Base-by-base conservation (phyloP, 1,140 invertebrate genomes). In the Epicauta chinensis region DNA sequence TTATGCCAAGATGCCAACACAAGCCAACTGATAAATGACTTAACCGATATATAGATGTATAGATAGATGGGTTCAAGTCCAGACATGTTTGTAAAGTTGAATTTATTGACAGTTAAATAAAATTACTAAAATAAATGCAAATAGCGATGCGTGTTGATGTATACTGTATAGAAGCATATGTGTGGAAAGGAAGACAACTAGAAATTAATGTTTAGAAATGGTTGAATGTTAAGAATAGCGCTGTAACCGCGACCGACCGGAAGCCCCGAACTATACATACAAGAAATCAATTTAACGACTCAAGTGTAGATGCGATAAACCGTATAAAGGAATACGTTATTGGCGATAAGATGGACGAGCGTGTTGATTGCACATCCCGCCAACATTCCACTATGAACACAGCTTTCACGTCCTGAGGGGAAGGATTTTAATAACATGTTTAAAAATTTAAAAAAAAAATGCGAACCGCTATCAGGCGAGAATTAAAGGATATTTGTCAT, bases 241-340 rank as follows among this genome's bases (percentile, higher is more conserved):
- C 41, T 44, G 49, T 39, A 23, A 23, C 23, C 23, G 23, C 23
- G 23, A 23, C 23, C 4, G 7, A 23, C 23, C n/a, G n/a, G n/a
- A n/a, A 23, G 7, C 41, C 35, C 31, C 37, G 12, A 51, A 45
- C 49, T 41, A 34, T 30, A 53, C 45, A 30, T 54, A 64, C 60
- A 61, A 61, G 65, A 65, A 67, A 65, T 67, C 64, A 66, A 66
- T 66, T 59, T 58, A 63, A 55, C 53, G 59, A 47, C 34, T 53
- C 31, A 32, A 45, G 17, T 54, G 40, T 46, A 56, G 55, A 53
- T 61, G 56, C 59, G 44, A 51, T 55, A 58, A 61, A 46, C 56
- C 55, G 39, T 54, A 57, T 54, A 62, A 62, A 60, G 53, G 58
- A 59, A 60, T 60, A 59, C 52, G 61, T 63, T 60, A 61, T 64